Evolutionary conservation across 2,888 invertebrate genomes (phyloP).

Genomic region (Shargacucullia verbasci): DNA sequence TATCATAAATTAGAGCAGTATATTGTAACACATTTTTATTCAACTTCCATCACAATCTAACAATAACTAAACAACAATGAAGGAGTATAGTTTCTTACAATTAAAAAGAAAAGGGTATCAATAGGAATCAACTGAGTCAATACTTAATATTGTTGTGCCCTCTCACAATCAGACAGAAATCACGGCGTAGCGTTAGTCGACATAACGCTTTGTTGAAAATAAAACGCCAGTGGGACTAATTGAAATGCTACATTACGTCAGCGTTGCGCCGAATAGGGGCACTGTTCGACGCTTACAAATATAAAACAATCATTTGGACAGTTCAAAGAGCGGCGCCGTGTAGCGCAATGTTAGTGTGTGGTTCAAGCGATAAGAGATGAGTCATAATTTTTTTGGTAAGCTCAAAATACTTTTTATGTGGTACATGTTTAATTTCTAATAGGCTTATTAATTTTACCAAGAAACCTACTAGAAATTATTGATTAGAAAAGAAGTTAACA

Average conservation of each 20-base stretch:
- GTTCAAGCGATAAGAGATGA: slow-evolving; percentile 46
- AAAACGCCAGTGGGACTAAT: slow-evolving; percentile 81
- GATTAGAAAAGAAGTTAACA: too few relatives aligned
- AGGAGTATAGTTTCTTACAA: slow-evolving; percentile 43
- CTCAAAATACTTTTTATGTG: too few relatives aligned
- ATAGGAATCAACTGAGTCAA: slow-evolving; percentile 32
- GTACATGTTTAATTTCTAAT: too few relatives aligned
- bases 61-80: slow-evolving; percentile 32
- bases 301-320: slow-evolving; percentile 88
- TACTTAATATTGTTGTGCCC: slow-evolving; percentile 59
- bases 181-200: slow-evolving; percentile 67
- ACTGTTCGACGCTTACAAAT: slow-evolving; percentile 84
- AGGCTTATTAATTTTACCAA: too few relatives aligned
- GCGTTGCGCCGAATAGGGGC: slow-evolving; percentile 75
- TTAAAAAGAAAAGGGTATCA: slow-evolving; percentile 62
- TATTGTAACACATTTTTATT: slow-evolving; percentile 1
- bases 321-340: slow-evolving; percentile 83
- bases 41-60: slow-evolving; percentile 5
- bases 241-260: slow-evolving; percentile 86
- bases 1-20: background rate
- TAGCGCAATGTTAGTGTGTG: slow-evolving; percentile 74
- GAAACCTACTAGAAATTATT: too few relatives aligned
- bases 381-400: too few relatives aligned
- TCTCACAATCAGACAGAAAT: slow-evolving; percentile 67
- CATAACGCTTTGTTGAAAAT: slow-evolving; percentile 77